Percentiles rank a stretch among this genome's conserved stretches.
phyloP scores from a whole-genome alignment of 37 sponge, comb jelly and placozoan genomes.

The Crambe crambe region DNA sequence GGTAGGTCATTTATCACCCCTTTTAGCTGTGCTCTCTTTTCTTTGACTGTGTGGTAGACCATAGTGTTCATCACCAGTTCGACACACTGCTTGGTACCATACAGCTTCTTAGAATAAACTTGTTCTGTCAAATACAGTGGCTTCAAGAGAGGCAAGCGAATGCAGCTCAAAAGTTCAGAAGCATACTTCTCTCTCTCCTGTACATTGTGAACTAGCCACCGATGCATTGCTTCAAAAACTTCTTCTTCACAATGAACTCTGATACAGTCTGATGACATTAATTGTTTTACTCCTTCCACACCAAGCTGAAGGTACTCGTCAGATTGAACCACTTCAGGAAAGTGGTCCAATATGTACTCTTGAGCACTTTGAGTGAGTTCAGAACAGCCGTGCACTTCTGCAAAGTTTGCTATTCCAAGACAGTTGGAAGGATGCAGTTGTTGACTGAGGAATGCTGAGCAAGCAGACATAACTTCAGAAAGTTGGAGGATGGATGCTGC shows the following conservation, averaged over 20 bases:
- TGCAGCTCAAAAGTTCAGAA: slow-evolving; percentile 31
- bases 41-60: slow-evolving; percentile 49
- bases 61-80: slow-evolving; percentile 55
- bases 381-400: slow-evolving; percentile 71
- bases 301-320: slow-evolving; percentile 74
- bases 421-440: slow-evolving; percentile 81
- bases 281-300: slow-evolving; percentile 23
- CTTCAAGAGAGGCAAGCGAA: slow-evolving; percentile 57
- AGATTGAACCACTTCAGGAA: slow-evolving; percentile 59
- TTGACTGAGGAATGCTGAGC: slow-evolving; percentile 53
- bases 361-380: slow-evolving; percentile 39
- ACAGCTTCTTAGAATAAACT: slow-evolving; percentile 40
- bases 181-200: slow-evolving; percentile 27
- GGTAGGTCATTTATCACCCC: slow-evolving; percentile 8
- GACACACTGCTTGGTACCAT: slow-evolving; percentile 33
- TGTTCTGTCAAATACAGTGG: slow-evolving; percentile 50
- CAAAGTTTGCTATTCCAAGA: slow-evolving; percentile 74
- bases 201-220: slow-evolving; percentile 50
- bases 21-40: slow-evolving; percentile 27
- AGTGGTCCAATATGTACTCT: slow-evolving; percentile 61
- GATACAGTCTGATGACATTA: slow-evolving; percentile 66
- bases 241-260: slow-evolving; percentile 60
- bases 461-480: slow-evolving; percentile 46
- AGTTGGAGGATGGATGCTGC: slow-evolving; percentile 77
- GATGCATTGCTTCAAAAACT: slow-evolving; percentile 69